Percentiles rank a stretch among this genome's conserved stretches.
phyloP scores from a whole-genome alignment of 2,113 vertebrate genomes.

The Gopherus evgoodei region DNA sequence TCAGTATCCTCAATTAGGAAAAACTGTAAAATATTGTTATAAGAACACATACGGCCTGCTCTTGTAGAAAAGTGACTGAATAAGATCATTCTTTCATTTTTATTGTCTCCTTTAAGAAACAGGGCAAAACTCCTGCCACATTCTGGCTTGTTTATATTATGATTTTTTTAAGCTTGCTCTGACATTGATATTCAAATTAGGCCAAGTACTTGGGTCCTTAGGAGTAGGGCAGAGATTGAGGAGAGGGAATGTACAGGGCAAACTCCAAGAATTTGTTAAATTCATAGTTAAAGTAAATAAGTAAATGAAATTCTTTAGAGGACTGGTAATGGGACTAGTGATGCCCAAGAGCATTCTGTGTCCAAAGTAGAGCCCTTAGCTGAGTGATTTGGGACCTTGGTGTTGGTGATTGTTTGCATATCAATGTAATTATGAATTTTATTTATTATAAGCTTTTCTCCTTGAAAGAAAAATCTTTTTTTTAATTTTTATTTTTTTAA shows the following conservation, averaged over 20 bases:
- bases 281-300: neutral
- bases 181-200: neutral
- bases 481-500: constrained; percentile 18
- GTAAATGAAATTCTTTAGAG: neutral
- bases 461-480: neutral
- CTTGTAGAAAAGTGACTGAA: neutral
- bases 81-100: neutral
- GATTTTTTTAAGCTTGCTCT: neutral
- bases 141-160: neutral
- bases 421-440: neutral
- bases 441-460: neutral
- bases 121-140: neutral
- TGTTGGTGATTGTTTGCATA: neutral
- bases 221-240: neutral
- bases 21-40: neutral
- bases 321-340: neutral
- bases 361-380: neutral
- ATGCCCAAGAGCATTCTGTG: neutral
- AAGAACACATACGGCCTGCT: neutral
- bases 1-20: neutral
- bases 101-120: neutral
- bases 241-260: neutral
- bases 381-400: neutral
- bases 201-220: neutral
- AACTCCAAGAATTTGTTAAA: neutral